Evolutionary conservation across 2,797 vertebrate species (phyloP), one percentile per base, ranked within the genome.

Genomic region (Sebastes hubbsi): DNA sequence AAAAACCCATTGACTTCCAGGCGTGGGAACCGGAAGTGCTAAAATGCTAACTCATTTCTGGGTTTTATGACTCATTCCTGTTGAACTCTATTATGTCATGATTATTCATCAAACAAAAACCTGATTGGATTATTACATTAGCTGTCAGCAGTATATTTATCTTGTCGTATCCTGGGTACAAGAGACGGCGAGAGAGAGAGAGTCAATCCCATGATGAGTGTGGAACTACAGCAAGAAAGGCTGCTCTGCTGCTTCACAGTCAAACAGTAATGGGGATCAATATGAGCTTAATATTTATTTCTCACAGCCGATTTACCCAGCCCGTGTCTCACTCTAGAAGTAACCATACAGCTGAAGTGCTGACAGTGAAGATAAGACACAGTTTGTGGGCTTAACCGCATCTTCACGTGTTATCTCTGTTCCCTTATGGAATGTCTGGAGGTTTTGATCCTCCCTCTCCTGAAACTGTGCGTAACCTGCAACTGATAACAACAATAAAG

Each of bases 361-460:
- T 70, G 54, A 69, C 4, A 30, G 56, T 20, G 27, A 29, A 78
- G 55, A 78, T 65, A 76, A 66, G 49, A 75, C 24, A 3, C 18
- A 11, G 34, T 77, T 75, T 77, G 29, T 71, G 22, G 12, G 0
- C 59, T 80, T 2, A 49, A 14, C 68, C 3, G 5, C 64, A 68
- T 76, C 62, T 56, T 72, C 55, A 29, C 49, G 6, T 61, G 80
- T 92, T 92, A 93, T 94, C 92, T 91, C 22, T 92, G 92, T 95
- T 94, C 93, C 65, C 76, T 59, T 27, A 25, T 85, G 93, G 94
- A 95, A 95, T 95, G 92, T 85, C 87, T 87, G 72, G 18, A 81
- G 62, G 38, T 81, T 92, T 81, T 90, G 82, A 93, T 91, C 85
- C 87, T 90, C 89, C 88, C 92, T 88, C 83, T 69, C 25, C 60